Conservation (phyloP, 2,113 vertebrate genomes). For the Poeciliopsis turrubarensis region DNA sequence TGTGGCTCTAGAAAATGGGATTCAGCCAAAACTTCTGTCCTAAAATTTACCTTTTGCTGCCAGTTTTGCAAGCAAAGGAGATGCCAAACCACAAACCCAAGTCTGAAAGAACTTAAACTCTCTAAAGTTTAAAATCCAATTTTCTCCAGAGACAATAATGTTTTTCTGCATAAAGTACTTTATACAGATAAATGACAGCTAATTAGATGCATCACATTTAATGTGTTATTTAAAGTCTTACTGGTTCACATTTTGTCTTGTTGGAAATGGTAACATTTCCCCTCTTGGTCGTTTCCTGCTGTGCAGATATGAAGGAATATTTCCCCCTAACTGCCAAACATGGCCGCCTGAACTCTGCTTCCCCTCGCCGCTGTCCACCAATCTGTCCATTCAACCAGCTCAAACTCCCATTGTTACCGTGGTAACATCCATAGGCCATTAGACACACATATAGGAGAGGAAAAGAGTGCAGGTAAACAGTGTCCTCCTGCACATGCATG, state of each 20-base stretch:
- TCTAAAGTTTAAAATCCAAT: background rate
- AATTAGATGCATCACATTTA: background rate
- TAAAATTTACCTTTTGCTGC: too few relatives aligned
- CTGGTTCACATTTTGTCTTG: constrained; percentile 29
- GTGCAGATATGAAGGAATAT: constrained; percentile 54
- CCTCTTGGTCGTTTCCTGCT: constrained; percentile 42
- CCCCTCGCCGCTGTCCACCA: constrained; percentile 45
- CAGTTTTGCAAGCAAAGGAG: background rate
- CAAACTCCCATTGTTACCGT: constrained; percentile 69
- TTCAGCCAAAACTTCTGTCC: too few relatives aligned
- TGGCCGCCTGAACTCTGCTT: constrained; percentile 61
- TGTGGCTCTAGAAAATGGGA: too few relatives aligned
- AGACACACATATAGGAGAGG: constrained; percentile 60
- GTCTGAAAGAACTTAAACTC: background rate
- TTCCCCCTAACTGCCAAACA: constrained; percentile 25
- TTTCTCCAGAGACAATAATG: too few relatives aligned
- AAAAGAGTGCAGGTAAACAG: constrained; percentile 62
- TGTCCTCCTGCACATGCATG: constrained; percentile 32
- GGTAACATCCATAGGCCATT: constrained; percentile 76
- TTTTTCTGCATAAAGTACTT: background rate
- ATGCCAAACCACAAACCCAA: background rate
- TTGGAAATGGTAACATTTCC: constrained; percentile 40
- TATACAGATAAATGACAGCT: background rate
- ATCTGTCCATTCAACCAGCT: constrained; percentile 46
- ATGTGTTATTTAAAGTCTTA: background rate